Base-by-base conservation (phyloP, 2,113 vertebrate species). In the Regulus satrapa region DNA sequence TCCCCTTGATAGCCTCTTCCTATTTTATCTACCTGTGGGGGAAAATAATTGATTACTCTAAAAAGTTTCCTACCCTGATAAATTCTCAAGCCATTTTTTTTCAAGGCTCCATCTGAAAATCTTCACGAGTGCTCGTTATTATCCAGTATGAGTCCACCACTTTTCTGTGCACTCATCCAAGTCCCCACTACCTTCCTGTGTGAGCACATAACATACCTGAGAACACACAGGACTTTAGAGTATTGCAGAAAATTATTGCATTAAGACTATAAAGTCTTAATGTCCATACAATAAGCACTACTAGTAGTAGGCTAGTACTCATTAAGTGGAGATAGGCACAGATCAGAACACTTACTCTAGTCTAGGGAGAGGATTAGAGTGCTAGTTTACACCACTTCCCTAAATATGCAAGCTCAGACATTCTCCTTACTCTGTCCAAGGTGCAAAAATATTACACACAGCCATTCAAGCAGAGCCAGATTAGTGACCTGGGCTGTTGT, bases 1-100 rank as follows among this genome's bases (percentile, higher is more conserved):
- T 99, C 99, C 1, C 99, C 99, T 79, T 99, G 99, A 96, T 99
- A 99, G 48, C 99, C 99, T 58, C 99, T 98, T n/a, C 99, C 99
- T 3, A 99, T 99, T 96, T 99, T 99, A 97, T 99, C 99, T 82
- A 99, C 99, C 99, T 99, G 90, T 11, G 23, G 29, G 31, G 75
- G 26, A 92, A 54, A 80, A 59, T 26, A 20, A 32, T 58, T 32
- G 80, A 75, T 73, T 24, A 10, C 19, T 43, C 15, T 9, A 49
- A 49, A 34, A 89, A 43, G 15, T 51, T 74, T 77, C 36, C 61
- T n/a, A 83, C 19, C 43, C 62, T 4, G 26, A 59, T 38, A 34
- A 72, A 78, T 58, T 69, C n/a, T 74, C 28, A 56, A 5, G 2
- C 19, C 68, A 38, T 40, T 15, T 76, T 52, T 41, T 56, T 49